A percentile compares a stretch with the other conserved stretches of the same genome.
phyloP scores from a whole-genome alignment of 2,888 invertebrate genomes.

The Nycteola revayana region DNA sequence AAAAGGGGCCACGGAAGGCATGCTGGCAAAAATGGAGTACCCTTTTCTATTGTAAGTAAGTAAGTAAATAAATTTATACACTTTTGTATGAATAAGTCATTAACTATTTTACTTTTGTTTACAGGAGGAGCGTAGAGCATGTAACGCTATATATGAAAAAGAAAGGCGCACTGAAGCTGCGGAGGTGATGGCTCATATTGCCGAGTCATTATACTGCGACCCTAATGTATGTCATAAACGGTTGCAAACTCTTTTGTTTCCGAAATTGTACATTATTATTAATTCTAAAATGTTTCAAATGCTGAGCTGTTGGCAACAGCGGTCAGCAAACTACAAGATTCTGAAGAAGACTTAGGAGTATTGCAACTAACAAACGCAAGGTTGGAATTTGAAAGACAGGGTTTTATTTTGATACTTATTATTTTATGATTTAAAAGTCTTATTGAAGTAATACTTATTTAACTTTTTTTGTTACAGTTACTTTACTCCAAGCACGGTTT shows the following conservation, averaged over 20 bases:
- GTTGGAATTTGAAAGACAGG: constrained; percentile 38
- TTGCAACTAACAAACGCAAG: constrained; percentile 34
- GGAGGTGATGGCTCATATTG: constrained; percentile 38
- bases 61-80: neutral
- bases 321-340: constrained; percentile 18
- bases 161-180: constrained; percentile 46
- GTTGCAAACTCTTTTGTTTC: neutral
- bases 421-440: too few species aligned
- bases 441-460: too few species aligned
- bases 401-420: neutral
- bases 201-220: constrained; percentile 37
- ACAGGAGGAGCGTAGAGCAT: constrained; percentile 47
- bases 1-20: constrained; percentile 46
- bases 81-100: too few species aligned
- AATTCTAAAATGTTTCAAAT: constrained; percentile 15
- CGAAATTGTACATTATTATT: neutral
- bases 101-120: neutral
- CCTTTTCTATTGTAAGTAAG: constrained; percentile 45
- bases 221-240: constrained; percentile 32
- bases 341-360: constrained; percentile 27
- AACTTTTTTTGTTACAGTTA: constrained; percentile 23
- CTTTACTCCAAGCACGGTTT: constrained; percentile 13
- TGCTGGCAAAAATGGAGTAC: constrained; percentile 41
- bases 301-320: constrained; percentile 40
- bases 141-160: constrained; percentile 52